Base-by-base conservation (phyloP, 2,113 vertebrate species). In the Cercopithecus mona region DNA sequence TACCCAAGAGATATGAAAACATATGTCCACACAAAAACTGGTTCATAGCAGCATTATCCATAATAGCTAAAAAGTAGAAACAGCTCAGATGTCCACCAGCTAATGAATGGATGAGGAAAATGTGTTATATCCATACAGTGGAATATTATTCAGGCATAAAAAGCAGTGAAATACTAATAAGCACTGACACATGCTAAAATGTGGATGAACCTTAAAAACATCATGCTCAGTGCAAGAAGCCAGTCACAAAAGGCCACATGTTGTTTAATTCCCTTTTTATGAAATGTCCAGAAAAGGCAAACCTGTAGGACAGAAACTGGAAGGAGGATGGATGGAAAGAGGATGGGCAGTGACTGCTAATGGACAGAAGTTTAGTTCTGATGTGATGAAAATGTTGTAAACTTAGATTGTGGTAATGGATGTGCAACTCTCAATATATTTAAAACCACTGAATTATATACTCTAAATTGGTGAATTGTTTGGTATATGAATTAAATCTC, bases 171-270 rank as follows among this genome's bases (percentile, higher is more conserved):
- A 12, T 45, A 4, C 12, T 23, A 11, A 7, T 18, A 23, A 23
- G 17, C 27, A 9, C 2, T 30, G 35, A 30, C 6, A 20, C 16
- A 3, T 6, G 8, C 52, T 18, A 8, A 2, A 17, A 14, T 6
- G 23, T 52, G 8, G 50, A 27, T 8, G 18, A 17, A 23, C 6
- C 7, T 38, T 68, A 43, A 13, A 75, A 43, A 16, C 43, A 35
- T 30, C 10, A 5, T 17, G 55, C 76, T 40, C 22, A 3, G 93
- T 55, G 48, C 59, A 14, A 43, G 32, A 64, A 79, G 17, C 35
- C 4, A 25, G 66, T 25, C 38, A 7, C 43, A 50, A 17, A 70
- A 55, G 43, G 45, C 30, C 72, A 64, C n/a, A 9, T 27, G 18
- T 13, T 11, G 1, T 22, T 10, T 5, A 38, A 64, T 35, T 43